A percentile compares a stretch with the other conserved stretches of the same genome.
Conservation (phyloP, 2,888 invertebrate species). For the Pterostichus madidus region DNA sequence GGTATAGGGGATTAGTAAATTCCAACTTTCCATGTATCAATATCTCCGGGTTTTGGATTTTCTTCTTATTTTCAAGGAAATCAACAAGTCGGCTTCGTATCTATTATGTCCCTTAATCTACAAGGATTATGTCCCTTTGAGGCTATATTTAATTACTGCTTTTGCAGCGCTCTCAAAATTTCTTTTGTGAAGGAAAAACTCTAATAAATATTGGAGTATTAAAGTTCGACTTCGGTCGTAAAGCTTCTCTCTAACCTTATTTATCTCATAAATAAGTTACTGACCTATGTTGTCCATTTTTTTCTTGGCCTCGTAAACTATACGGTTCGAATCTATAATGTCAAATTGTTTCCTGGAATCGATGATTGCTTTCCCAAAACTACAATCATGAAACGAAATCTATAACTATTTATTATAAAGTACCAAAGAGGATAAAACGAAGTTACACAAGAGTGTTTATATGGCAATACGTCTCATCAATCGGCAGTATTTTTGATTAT, state of each 20-base stretch:
- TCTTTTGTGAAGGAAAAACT: neutral
- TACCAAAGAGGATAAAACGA: no score
- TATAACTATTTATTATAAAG: neutral
- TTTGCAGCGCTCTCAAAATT: conserved; percentile 20
- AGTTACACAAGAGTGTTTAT: no score
- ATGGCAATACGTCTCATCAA: no score
- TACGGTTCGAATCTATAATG: conserved; percentile 1
- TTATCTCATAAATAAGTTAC: conserved; percentile 45
- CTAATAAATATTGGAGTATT: conserved; percentile 32
- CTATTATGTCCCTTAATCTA: conserved; percentile 45
- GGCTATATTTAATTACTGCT: conserved; percentile 22
- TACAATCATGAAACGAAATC: neutral
- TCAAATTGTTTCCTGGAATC: conserved; percentile 14
- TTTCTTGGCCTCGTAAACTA: conserved; percentile 42
- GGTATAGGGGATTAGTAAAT: conserved; percentile 40
- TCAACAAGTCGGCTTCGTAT: conserved; percentile 33
- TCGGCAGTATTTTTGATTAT: no score
- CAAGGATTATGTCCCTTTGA: conserved; percentile 13
- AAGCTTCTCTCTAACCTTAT: conserved; percentile 12
- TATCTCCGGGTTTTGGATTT: neutral
- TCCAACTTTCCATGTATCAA: conserved; percentile 42
- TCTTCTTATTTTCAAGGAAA: conserved; percentile 11
- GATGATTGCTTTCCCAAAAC: neutral
- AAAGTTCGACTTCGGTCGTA: conserved; percentile 34
- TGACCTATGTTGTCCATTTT: conserved; percentile 30